Evolutionary conservation across 1,140 invertebrate genomes (phyloP), one percentile per base, ranked within the genome.

Genomic region (Danaus melanippus): DNA sequence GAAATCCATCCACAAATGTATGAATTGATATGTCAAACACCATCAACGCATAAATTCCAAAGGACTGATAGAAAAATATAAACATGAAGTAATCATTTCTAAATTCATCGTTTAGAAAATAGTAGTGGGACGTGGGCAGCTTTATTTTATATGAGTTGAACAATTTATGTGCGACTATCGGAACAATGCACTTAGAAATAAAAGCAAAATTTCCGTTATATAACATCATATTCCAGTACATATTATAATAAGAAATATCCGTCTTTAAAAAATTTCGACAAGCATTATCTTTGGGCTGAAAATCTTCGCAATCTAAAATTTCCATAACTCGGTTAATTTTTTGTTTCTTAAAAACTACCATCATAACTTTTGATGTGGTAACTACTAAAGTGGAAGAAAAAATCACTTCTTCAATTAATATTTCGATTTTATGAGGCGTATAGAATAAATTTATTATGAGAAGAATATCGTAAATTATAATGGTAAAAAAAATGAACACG

Each of bases 51-150:
- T 65, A 60, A 39, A 32, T 32, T 32, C 21, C 21, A 32, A 32
- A 32, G 21, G 57, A 40, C 50, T 72, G 67, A 21, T 67, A 72
- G 9, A 42, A 2, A 57, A 53, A 71, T 10, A 66, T 43, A 9
- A 21, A 50, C 9, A 9, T 50, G 39, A 64, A 71, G 44, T 69
- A 69, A 1, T 60, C 9, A 1, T 66, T 56, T 41, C 45, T 60
- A 8, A 45, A 46, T 10, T 62, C 12, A 6, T 62, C 53, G 9
- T 15, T 57, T 3, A 69, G 49, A 46, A 67, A 64, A 50, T 57
- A 63, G 15, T 72, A 72, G 11, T 66, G 61, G 17, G 55, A 63
- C 6, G 62, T 52, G 32, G 58, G 42, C 43, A 58, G 32, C 21
- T 46, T 53, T 21, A 53, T 42, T 1, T 54, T 6, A 9, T 52